Percentiles rank a stretch among this genome's conserved stretches.
phyloP scores from a whole-genome alignment of 2,888 invertebrate species.

The Arrhopalites spinosus region DNA sequence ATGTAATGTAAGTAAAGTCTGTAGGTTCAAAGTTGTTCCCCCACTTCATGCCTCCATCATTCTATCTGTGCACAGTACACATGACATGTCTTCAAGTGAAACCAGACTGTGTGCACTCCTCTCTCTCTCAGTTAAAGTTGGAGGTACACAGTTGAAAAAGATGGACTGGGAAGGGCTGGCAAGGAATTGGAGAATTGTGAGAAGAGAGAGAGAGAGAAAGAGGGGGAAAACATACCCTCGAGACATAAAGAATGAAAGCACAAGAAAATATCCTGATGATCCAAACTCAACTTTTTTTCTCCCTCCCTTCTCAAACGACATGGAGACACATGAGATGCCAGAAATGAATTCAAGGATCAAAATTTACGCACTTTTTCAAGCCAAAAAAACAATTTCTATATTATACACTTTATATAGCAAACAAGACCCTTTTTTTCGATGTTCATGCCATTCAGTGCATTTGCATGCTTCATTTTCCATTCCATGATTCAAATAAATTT shows the following conservation, averaged over 20 bases:
- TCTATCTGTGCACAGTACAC: background rate
- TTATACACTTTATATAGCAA: too few relatives aligned
- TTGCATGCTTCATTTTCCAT: too few relatives aligned
- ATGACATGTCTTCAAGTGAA: background rate
- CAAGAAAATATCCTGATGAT: constrained; percentile 14
- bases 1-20: background rate
- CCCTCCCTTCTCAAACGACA: background rate
- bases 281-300: background rate
- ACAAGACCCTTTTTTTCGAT: too few relatives aligned
- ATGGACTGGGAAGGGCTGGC: background rate
- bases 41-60: background rate
- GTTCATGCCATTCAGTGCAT: too few relatives aligned
- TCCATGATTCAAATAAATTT: too few relatives aligned
- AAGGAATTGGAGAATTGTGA: background rate
- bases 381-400: too few relatives aligned
- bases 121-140: too few relatives aligned
- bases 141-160: too few relatives aligned
- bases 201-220: background rate
- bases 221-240: constrained; percentile 13
- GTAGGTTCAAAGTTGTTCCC: background rate
- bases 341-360: background rate
- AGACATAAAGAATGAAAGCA: constrained; percentile 9
- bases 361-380: too few relatives aligned
- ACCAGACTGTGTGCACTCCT: too few relatives aligned
- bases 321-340: too few relatives aligned